Conservation (phyloP, 2,113 vertebrate genomes). For the Lampris megalopsis region DNA sequence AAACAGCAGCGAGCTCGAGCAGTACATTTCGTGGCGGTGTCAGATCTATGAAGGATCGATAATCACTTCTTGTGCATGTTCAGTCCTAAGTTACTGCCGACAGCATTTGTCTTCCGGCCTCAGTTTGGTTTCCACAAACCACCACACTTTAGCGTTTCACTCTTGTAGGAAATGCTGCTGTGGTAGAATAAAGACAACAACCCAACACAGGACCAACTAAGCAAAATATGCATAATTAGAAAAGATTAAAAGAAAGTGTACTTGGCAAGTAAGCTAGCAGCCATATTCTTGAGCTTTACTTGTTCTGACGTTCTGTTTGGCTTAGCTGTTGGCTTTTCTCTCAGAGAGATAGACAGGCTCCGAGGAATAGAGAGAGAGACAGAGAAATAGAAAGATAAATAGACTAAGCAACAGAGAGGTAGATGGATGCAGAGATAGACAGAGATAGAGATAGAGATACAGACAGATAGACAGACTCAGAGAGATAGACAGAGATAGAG, state of each 20-base stretch:
- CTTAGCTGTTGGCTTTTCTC: neutral
- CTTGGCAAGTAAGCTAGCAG: neutral
- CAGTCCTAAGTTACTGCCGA: constrained; percentile 35
- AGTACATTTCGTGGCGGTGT: constrained; percentile 26
- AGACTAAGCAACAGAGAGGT: too few relatives aligned
- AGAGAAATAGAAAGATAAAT: too few relatives aligned
- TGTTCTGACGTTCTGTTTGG: neutral
- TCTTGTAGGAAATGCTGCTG: constrained; percentile 10
- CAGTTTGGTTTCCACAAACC: constrained; percentile 16
- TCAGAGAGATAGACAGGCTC: too few relatives aligned
- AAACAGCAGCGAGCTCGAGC: constrained; percentile 14
- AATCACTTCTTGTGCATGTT: constrained; percentile 47
- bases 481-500: too few relatives aligned
- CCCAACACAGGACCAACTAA: neutral
- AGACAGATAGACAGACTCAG: too few relatives aligned
- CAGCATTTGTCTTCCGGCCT: constrained; percentile 20
- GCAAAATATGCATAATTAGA: neutral
- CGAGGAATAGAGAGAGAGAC: too few relatives aligned
- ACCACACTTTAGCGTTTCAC: constrained; percentile 18
- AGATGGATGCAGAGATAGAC: too few relatives aligned
- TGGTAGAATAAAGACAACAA: neutral
- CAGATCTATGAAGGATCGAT: constrained; percentile 45
- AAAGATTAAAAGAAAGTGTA: too few relatives aligned
- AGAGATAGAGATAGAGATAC: too few relatives aligned
- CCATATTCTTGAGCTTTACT: neutral